Evolutionary conservation across 2,113 vertebrate genomes (phyloP), one percentile per base, ranked within the genome.

Genomic region (Zosterops lateralis): DNA sequence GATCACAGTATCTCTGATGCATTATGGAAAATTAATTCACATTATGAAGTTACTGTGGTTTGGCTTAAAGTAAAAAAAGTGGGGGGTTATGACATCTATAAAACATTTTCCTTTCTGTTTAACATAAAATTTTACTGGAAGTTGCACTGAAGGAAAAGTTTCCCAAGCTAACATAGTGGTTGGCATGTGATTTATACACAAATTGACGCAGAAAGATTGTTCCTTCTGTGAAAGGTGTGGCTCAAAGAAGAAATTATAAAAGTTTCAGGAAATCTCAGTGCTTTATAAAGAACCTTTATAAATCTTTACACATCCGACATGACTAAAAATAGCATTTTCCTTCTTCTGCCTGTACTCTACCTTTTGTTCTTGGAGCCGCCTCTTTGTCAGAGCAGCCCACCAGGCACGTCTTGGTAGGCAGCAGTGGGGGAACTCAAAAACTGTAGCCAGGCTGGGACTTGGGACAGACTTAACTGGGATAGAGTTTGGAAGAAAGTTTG

Each of bases 1-100:
- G 67, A 95, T 96, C 88, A 84, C 53, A 75, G 14, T 44, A 36
- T 92, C 60, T 92, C 77, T 60, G 47, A 71, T 57, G 65, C 32
- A 26, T 71, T 93, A 87, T 90, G 94, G 92, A 94, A 89, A 94
- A 82, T 71, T 50, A 57, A 87, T 96, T 91, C 29, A 65, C 76
- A 95, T 95, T 90, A 84, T 91, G 75, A 82, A 81, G 75, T 92
- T 70, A 53, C 74, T 93, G 75, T 89, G 82, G 91, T 93, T 97
- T 97, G 95, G 87, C 95, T 92, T 74, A 26, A 85, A 73, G 66
- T 93, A 54, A 90, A 61, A 61, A 96, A 95, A 93, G 57, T 64
- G 14, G 4, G 6, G 13, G 58, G 64, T 86, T 84, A 84, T 92
- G 47, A 78, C 88, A 94, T 86, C 78, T 84, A 65, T 81, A 70